Percentiles rank a stretch among this genome's conserved stretches.
phyloP scores from a whole-genome alignment of 2,113 vertebrate species.

The Pipra filicauda region DNA sequence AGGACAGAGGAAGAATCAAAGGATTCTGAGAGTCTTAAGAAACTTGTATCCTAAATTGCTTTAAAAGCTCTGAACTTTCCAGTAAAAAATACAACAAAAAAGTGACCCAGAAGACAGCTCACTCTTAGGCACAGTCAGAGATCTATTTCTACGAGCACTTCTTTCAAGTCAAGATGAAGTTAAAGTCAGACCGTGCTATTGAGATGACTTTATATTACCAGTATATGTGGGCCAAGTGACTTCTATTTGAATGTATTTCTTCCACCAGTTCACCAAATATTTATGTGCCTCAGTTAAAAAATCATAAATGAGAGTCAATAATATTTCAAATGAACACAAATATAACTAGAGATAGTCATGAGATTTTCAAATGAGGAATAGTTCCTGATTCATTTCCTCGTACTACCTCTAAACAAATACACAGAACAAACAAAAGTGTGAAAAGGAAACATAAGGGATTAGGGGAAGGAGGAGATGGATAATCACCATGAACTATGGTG shows the following conservation, averaged over 20 bases:
- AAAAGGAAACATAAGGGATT: background rate
- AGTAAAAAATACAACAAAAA: background rate
- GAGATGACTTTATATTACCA: background rate
- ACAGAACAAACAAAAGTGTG: background rate
- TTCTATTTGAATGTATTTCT: background rate
- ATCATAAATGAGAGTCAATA: background rate
- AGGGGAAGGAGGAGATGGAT: background rate
- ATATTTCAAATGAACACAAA: background rate
- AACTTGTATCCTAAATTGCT: background rate
- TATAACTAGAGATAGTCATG: background rate
- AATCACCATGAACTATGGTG: background rate
- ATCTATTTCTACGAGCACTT: background rate
- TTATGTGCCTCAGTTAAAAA: background rate
- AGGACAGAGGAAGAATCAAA: background rate
- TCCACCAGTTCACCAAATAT: background rate
- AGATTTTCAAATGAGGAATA: background rate
- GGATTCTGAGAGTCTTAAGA: background rate
- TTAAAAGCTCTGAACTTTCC: background rate
- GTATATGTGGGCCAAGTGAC: background rate
- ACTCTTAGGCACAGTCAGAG: background rate
- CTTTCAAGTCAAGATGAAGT: background rate
- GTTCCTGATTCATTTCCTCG: background rate
- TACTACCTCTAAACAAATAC: background rate
- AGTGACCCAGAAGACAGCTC: background rate
- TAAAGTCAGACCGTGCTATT: background rate